A percentile compares a stretch with the other conserved stretches of the same genome.
Evolutionary conservation across 2,888 invertebrate species (phyloP).

Genomic region (Nephrotoma flavescens): DNA sequence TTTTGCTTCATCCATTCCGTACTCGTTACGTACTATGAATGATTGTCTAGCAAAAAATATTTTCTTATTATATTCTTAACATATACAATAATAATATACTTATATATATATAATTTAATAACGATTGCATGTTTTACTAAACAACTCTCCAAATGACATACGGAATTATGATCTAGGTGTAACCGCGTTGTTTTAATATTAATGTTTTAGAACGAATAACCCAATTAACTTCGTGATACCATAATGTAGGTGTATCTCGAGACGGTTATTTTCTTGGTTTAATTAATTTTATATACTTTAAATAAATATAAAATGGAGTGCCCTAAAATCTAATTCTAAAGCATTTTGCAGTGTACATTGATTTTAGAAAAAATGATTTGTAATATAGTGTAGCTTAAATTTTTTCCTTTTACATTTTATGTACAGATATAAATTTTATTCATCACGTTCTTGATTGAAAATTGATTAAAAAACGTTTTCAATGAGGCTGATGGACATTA

Average conservation of each 20-base stretch:
- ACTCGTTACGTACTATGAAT: not conserved
- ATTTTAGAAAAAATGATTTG: no score
- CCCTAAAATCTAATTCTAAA: not conserved
- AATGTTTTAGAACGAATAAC: not conserved
- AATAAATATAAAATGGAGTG: not conserved
- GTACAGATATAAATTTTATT: no score
- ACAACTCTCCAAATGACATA: not conserved
- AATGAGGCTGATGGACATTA: no score
- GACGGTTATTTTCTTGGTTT: not conserved
- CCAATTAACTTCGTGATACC: not conserved
- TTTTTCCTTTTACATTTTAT: no score
- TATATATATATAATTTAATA: not conserved
- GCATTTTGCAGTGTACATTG: not conserved
- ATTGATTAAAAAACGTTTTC: no score
- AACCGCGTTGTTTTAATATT: not conserved
- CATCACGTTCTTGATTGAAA: no score
- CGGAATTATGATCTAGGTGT: not conserved
- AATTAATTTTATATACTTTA: not conserved
- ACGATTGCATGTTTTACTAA: not conserved
- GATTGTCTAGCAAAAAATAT: not conserved
- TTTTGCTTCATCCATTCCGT: not conserved
- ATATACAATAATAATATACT: not conserved
- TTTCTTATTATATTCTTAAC: not conserved
- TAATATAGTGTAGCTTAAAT: no score
- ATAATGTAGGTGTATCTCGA: not conserved